Base-by-base conservation (phyloP, 2,113 vertebrate genomes). In the Mungos mungo region DNA sequence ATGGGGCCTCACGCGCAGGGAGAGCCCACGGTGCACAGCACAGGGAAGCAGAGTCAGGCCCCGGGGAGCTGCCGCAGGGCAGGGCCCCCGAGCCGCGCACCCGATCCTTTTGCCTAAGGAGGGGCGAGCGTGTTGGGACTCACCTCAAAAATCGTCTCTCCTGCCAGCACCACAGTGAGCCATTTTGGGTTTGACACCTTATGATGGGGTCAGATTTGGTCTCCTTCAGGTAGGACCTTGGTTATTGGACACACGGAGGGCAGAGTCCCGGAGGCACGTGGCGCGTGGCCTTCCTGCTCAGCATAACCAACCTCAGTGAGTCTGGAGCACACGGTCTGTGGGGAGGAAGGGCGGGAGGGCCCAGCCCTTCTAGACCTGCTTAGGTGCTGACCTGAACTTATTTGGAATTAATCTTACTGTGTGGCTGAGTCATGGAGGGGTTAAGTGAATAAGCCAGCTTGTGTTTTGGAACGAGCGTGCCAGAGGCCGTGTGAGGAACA, bases 61-160 rank as follows among this genome's bases (percentile, higher is more conserved):
- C 50, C 1, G 2, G 4, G 2, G 38, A 1, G 19, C 8, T 0
- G 13, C 54, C 25, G 5, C 19, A 2, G 14, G 4, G 9, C 41
- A 16, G 41, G 88, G 33, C 19, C 3, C 6, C 31, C 18, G 57
- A 11, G 27, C 88, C 33, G 6, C 18, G 13, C 15, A n/a, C 27
- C 15, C 10, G 5, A 10, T 50, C 45, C 14, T 35, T 13, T 41
- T 47, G 31, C 13, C 60, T 45, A 23, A 13, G 19, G 60, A 7
- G 29, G 38, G 0, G 33, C 4, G 4, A 14, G 16, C 54, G 25
- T 5, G 9, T 47, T 19, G 77, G 7, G 57, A 33, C 41, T 63
- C 27, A 11, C 35, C 41, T 45, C 27, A 45, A 23, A 41, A 63
- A 21, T 10, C 38, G 2, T 65, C 18, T 89, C 21, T 47, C 45